Evolutionary conservation across 2,113 vertebrate genomes (phyloP).

Genomic region (Petaurus breviceps): DNA sequence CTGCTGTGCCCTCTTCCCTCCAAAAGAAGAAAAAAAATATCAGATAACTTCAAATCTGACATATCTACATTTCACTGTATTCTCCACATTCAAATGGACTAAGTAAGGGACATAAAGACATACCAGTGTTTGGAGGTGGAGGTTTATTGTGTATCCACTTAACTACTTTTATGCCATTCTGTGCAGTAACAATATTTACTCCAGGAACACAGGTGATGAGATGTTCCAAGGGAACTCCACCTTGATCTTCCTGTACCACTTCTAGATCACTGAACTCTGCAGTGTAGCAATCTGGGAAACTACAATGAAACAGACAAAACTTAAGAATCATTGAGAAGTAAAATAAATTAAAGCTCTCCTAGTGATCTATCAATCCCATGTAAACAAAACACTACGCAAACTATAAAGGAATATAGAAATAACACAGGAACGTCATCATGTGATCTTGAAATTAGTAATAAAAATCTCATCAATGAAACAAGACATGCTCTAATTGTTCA

Average conservation of each 20-base stretch:
- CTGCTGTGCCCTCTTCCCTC: too few species aligned
- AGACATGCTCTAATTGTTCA: neutral
- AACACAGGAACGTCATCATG: neutral
- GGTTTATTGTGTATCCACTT: conserved; percentile 99
- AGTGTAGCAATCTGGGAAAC: conserved; percentile 96
- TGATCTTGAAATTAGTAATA: neutral
- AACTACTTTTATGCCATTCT: conserved; percentile 97
- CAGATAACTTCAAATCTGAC: neutral
- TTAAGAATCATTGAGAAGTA: conserved; percentile 16
- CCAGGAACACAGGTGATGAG: conserved; percentile 96
- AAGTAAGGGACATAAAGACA: neutral
- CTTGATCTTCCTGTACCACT: conserved; percentile 87
- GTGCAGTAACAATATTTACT: conserved; percentile 93
- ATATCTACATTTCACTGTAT: neutral
- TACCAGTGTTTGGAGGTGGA: conserved; percentile 92
- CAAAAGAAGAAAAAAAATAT: too few species aligned
- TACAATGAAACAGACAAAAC: conserved; percentile 58
- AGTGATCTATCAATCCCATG: neutral
- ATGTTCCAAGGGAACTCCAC: conserved; percentile 94
- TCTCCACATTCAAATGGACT: neutral
- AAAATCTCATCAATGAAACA: neutral
- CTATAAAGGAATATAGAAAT: neutral
- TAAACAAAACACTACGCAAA: neutral
- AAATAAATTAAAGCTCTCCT: neutral
- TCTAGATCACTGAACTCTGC: conserved; percentile 90